A percentile compares a stretch with the other conserved stretches of the same genome.
phyloP scores from a whole-genome alignment of 2,797 vertebrate species.

The Pseudochaenichthys georgianus region DNA sequence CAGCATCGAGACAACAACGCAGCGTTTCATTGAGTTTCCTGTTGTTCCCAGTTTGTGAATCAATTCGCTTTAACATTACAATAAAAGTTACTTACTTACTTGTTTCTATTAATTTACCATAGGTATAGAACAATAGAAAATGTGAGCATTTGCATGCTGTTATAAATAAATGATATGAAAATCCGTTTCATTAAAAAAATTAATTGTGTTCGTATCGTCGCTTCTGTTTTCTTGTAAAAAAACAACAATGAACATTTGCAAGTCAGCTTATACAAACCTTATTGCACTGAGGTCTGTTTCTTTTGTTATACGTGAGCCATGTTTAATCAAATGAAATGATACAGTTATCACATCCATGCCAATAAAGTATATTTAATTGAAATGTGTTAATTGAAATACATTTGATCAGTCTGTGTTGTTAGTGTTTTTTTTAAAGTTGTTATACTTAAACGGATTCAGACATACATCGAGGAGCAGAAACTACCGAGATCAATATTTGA shows the following conservation, averaged over 20 bases:
- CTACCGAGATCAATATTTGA: not conserved
- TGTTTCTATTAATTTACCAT: too few relatives aligned
- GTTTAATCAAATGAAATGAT: too few relatives aligned
- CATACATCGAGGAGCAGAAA: not conserved
- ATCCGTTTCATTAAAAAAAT: not conserved
- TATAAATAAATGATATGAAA: not conserved
- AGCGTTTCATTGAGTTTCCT: not conserved
- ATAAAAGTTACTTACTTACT: not conserved
- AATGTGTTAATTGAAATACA: not conserved
- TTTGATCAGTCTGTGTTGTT: not conserved
- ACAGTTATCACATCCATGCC: too few relatives aligned
- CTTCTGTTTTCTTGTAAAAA: not conserved
- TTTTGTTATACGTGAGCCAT: too few relatives aligned
- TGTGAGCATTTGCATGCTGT: not conserved
- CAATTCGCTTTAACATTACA: not conserved
- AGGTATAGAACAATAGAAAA: too few relatives aligned
- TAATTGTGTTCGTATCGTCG: not conserved
- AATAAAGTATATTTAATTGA: too few relatives aligned
- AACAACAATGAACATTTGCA: too few relatives aligned
- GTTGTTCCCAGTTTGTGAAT: not conserved
- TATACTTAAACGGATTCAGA: not conserved
- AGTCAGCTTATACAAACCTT: too few relatives aligned
- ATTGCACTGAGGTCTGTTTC: too few relatives aligned
- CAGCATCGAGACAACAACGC: not conserved
- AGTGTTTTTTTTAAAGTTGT: too few relatives aligned